These are phyloP conservation scores for Amphiprion clarkii DNA, from an alignment of 2,797 vertebrate genomes.

Conservation along the genomic window DNA sequence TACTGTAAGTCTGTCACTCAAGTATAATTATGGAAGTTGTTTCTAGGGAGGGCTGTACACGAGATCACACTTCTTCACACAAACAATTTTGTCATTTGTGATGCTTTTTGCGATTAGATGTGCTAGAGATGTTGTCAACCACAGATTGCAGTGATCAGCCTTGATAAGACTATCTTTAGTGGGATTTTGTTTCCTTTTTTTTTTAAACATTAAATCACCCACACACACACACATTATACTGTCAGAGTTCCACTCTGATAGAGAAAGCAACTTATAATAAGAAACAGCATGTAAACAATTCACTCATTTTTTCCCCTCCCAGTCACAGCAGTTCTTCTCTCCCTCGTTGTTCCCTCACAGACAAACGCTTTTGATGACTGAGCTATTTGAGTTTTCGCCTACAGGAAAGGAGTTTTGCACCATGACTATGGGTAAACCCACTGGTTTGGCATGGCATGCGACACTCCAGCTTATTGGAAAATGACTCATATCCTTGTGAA, in stretches of 20 bases:
- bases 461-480: conserved; percentile 33
- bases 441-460: conserved; percentile 19
- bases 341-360: background rate
- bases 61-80: background rate
- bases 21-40: background rate
- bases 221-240: background rate
- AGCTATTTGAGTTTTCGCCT: conserved; percentile 15
- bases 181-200: background rate
- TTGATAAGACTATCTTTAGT: background rate
- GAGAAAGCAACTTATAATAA: background rate
- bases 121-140: background rate
- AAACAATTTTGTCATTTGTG: background rate
- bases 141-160: background rate
- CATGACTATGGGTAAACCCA: conserved; percentile 35
- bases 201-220: background rate
- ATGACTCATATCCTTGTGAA: conserved; percentile 58
- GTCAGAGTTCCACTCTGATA: background rate
- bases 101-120: background rate
- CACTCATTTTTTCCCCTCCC: background rate
- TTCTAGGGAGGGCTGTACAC: background rate
- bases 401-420: conserved; percentile 40
- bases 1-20: background rate
- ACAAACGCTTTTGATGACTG: conserved; percentile 30
- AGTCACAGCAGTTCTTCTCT: background rate
- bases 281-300: background rate